Conservation (phyloP, 2,888 invertebrate genomes). For the Metallyticus violacea region DNA sequence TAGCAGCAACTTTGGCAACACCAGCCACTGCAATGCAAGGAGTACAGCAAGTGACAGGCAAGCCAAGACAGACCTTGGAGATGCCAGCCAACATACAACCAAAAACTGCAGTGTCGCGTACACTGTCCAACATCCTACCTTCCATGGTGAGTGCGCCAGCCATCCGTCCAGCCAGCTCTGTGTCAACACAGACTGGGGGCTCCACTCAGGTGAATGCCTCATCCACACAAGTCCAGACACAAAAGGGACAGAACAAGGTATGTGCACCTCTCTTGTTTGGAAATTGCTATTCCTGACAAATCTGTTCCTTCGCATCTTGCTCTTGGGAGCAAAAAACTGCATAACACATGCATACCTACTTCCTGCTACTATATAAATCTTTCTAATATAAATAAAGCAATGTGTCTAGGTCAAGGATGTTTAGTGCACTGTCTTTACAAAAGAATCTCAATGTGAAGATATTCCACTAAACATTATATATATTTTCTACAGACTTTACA, state of each 20-base stretch:
- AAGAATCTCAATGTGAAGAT: no score
- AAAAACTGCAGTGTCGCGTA: slow-evolving; percentile 49
- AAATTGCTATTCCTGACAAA: neutral
- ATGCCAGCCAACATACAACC: slow-evolving; percentile 49
- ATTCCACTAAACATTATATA: no score
- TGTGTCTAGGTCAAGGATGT: no score
- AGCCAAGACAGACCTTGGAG: slow-evolving; percentile 53
- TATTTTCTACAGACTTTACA: no score
- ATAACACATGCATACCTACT: no score
- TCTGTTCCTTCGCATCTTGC: neutral
- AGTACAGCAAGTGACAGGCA: slow-evolving; percentile 37
- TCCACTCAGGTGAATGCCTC: slow-evolving; percentile 47
- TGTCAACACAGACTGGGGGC: slow-evolving; percentile 73
- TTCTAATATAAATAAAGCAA: no score
- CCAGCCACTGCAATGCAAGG: slow-evolving; percentile 27
- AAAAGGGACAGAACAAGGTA: slow-evolving; percentile 34
- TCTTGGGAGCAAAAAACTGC: no score
- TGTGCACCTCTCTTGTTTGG: slow-evolving; percentile 25
- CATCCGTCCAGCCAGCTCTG: slow-evolving; percentile 75
- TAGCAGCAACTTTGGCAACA: slow-evolving; percentile 17
- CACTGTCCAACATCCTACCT: slow-evolving; percentile 61
- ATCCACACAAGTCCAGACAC: slow-evolving; percentile 41
- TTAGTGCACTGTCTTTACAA: no score
- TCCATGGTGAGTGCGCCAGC: slow-evolving; percentile 51
- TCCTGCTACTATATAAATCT: no score